phyloP scores from a whole-genome alignment of 2,888 invertebrate species.

The Entomobrya proxima region DNA sequence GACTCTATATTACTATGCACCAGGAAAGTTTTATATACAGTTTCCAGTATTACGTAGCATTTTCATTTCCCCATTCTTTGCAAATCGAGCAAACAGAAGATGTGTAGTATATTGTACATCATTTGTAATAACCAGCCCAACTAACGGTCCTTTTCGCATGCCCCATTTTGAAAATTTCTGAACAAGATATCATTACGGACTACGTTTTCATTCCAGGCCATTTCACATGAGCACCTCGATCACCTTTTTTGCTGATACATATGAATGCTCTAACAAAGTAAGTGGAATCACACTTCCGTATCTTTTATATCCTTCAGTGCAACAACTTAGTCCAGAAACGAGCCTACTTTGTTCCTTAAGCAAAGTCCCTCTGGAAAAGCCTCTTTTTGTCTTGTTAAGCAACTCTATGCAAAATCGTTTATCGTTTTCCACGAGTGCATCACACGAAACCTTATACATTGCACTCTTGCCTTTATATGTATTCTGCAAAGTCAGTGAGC shows the following conservation, averaged over 20 bases:
- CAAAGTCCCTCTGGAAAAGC: constrained; percentile 22
- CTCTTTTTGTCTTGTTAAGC: constrained; percentile 41
- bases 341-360: neutral
- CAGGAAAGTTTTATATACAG: no score
- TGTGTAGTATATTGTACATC: neutral
- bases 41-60: no score
- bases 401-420: constrained; percentile 42
- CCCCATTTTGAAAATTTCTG: constrained; percentile 18
- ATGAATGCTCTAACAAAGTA: neutral
- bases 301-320: no score
- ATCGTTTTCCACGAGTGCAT: constrained; percentile 21
- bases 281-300: neutral
- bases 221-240: constrained; percentile 53
- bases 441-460: neutral
- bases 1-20: no score
- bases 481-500: neutral
- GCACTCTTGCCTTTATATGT: neutral
- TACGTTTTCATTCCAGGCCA: constrained; percentile 50
- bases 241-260: constrained; percentile 1
- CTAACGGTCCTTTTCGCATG: neutral
- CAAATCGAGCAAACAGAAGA: no score
- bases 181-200: constrained; percentile 44
- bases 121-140: neutral
- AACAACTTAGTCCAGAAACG: no score
- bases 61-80: no score